A percentile compares a stretch with the other conserved stretches of the same genome.
These are phyloP conservation scores for Labeo catla DNA, from an alignment of 2,113 vertebrate species.

Conservation along the genomic window DNA sequence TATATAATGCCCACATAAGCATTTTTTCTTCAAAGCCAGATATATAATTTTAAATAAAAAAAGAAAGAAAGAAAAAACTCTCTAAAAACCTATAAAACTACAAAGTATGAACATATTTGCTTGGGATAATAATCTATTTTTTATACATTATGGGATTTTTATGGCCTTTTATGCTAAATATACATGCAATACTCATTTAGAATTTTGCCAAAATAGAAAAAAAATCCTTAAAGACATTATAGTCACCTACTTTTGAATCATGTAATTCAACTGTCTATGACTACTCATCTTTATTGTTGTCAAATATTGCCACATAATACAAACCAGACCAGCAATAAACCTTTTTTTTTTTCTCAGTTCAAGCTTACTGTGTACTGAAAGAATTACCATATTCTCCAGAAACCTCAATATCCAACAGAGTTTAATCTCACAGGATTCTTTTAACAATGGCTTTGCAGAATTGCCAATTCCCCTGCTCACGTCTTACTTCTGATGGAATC, in stretches of 20 bases:
- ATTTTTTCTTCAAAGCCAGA: background rate
- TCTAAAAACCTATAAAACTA: too few relatives aligned
- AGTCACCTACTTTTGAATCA: background rate
- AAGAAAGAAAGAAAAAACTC: too few relatives aligned
- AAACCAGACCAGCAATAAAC: too few relatives aligned
- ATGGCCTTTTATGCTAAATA: background rate
- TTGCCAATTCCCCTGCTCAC: background rate
- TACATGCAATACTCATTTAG: background rate
- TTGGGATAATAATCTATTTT: too few relatives aligned
- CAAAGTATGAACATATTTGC: too few relatives aligned
- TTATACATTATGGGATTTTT: too few relatives aligned
- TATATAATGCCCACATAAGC: background rate
- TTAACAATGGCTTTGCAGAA: constrained; percentile 19
- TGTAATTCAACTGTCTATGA: background rate
- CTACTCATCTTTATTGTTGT: background rate
- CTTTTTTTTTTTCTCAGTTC: background rate
- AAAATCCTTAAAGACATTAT: too few relatives aligned
- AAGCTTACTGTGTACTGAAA: background rate
- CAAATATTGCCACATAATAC: background rate
- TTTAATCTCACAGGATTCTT: constrained; percentile 11
- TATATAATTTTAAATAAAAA: background rate
- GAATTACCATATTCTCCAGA: constrained; percentile 4
- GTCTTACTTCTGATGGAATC: background rate
- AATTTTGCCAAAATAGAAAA: background rate
- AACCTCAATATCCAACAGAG: constrained; percentile 1